Evolutionary conservation across 2,888 invertebrate genomes (phyloP).

Genomic region (Xanthorhoe designata): DNA sequence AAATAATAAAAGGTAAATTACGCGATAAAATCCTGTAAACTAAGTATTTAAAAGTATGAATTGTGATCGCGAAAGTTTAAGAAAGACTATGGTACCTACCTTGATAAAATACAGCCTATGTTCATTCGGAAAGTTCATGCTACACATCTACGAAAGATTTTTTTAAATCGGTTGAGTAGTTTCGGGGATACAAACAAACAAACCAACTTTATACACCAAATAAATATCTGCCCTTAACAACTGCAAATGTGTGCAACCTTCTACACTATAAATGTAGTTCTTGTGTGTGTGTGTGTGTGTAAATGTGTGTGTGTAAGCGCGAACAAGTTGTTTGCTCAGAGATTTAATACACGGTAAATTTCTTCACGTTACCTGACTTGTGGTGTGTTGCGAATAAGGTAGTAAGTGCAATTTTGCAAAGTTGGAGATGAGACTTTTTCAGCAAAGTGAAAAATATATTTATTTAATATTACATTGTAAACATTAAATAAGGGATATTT

Average conservation of each 20-base stretch:
- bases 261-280: slow-evolving; percentile 30
- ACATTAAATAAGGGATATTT: too few species aligned
- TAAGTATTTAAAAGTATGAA: too few species aligned
- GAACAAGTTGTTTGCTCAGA: slow-evolving; percentile 85
- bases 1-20: too few species aligned
- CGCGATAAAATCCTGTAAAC: too few species aligned
- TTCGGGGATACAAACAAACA: too few species aligned
- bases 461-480: background rate
- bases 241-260: slow-evolving; percentile 15
- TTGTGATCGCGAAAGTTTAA: too few species aligned
- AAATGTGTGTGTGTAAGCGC: slow-evolving; percentile 73
- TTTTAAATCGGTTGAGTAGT: too few species aligned
- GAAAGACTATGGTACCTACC: too few species aligned
- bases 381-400: slow-evolving; percentile 51
- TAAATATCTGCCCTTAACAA: slow-evolving; percentile 28
- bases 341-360: slow-evolving; percentile 84
- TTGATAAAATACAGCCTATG: too few species aligned
- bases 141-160: too few species aligned
- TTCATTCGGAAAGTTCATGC: too few species aligned
- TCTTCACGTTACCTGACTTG: slow-evolving; percentile 78
- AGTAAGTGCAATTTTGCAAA: slow-evolving; percentile 44
- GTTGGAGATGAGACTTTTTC: background rate
- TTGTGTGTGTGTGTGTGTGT: slow-evolving; percentile 55
- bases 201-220: too few species aligned
- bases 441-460: background rate